phyloP scores from a whole-genome alignment of 2,888 invertebrate species.

The Drosophila sordidapex region DNA sequence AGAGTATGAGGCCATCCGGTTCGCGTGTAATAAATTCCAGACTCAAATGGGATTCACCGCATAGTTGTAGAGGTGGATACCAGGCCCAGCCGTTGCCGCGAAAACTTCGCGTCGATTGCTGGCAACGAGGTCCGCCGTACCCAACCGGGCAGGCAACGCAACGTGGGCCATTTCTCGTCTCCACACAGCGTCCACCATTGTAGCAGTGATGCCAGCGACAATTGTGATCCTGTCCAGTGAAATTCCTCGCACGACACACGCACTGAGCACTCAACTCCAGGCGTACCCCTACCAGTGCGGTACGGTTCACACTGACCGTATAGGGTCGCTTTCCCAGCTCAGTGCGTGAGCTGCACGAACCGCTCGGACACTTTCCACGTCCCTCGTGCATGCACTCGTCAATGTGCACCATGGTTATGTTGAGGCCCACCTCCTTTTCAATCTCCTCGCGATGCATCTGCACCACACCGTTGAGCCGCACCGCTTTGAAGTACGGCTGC shows the following conservation, averaged over 20 bases:
- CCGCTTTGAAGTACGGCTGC: conserved; percentile 95
- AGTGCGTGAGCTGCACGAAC: conserved; percentile 96
- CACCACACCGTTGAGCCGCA: conserved; percentile 96
- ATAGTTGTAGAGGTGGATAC: conserved; percentile 98
- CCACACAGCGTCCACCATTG: conserved; percentile 97
- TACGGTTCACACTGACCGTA: conserved; percentile 98
- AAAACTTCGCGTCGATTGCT: conserved; percentile 97
- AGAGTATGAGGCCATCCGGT: conserved; percentile 95
- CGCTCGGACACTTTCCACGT: conserved; percentile 92
- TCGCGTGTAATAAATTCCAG: conserved; percentile 97
- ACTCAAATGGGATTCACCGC: conserved; percentile 96
- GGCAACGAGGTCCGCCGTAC: conserved; percentile 97
- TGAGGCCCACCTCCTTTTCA: conserved; percentile 95
- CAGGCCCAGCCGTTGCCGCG: conserved; percentile 98
- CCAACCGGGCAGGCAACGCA: conserved; percentile 95
- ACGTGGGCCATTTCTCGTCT: conserved; percentile 93
- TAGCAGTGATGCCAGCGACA: conserved; percentile 95
- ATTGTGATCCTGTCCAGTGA: conserved; percentile 91
- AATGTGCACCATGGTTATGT: conserved; percentile 98
- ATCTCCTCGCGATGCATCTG: conserved; percentile 96
- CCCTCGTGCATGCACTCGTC: conserved; percentile 96
- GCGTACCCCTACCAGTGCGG: conserved; percentile 97
- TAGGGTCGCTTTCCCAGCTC: conserved; percentile 93
- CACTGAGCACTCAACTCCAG: conserved; percentile 96
- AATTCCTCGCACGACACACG: conserved; percentile 95